phyloP scores from a whole-genome alignment of 37 sponge, comb jelly and placozoan species.

The Ephydatia muelleri region DNA sequence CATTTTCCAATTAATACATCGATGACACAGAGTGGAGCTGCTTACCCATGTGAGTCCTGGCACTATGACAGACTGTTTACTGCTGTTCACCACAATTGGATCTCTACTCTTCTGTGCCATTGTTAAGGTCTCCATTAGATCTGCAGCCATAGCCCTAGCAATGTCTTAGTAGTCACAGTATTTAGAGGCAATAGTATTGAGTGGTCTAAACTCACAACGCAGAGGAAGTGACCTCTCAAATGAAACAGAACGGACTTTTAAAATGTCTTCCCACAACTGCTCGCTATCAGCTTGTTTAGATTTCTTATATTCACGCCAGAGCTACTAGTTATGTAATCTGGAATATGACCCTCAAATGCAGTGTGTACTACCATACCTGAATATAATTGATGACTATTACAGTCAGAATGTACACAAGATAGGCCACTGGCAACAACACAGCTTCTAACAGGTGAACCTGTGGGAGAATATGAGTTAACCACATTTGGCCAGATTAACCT shows the following conservation, averaged over 20 bases:
- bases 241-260: background rate
- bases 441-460: slow-evolving; percentile 85
- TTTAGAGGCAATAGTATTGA: background rate
- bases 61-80: background rate
- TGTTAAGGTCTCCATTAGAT: background rate
- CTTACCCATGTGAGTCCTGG: slow-evolving; percentile 28
- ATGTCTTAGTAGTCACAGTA: background rate
- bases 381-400: slow-evolving; percentile 62
- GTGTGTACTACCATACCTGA: slow-evolving; percentile 33
- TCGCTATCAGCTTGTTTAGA: background rate
- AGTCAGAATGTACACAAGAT: slow-evolving; percentile 71
- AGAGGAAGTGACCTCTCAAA: background rate
- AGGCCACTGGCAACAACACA: slow-evolving; percentile 74
- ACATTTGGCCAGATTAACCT: background rate
- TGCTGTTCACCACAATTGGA: background rate
- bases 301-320: background rate
- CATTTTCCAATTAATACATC: background rate
- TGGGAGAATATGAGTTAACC: background rate
- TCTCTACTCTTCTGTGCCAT: background rate
- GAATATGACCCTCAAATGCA: background rate
- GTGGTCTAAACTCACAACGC: slow-evolving; percentile 7
- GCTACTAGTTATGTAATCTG: background rate
- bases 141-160: background rate
- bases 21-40: background rate
- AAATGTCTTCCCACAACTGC: background rate